Base-by-base conservation (phyloP, 1,140 invertebrate species). In the Drosophila arizonae region DNA sequence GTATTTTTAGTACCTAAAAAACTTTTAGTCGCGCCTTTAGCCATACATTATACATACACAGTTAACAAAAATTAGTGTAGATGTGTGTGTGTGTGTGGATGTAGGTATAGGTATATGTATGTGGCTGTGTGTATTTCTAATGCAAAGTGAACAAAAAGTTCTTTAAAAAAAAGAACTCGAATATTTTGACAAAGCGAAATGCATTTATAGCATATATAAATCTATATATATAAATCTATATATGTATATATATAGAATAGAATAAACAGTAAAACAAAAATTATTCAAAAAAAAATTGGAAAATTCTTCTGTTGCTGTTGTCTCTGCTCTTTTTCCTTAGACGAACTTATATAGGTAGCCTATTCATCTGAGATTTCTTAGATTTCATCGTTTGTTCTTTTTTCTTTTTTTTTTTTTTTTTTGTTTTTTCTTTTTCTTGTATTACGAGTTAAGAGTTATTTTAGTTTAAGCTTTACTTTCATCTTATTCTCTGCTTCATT, bases 301-400 rank as follows among this genome's bases (percentile, higher is more conserved):
- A 26, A 74, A 45, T 41, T 36, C 43, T 46, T 9, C 21, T 48
- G 46, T 66, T 74, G 58, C 39, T 68, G 50, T 68, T 46, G 9
- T 55, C 3, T 39, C 43, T 58, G 26, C 41, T 58, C 33, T 33
- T 41, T 55, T 28, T 73, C 45, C 79, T 88, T 88, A 82, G 55
- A 82, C 76, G 76, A 87, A 88, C 84, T 87, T 87, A 87, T 88
- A 79, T 70, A 84, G 79, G 84, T 88, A 88, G 84, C 84, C 84
- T 81, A 85, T 77, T 84, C 67, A 64, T 79, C 70, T 77, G 76
- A 72, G 79, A 70, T 77, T 68, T 77, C 39, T 66, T 71, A 33
- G 17, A 65, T 61, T 58, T 58, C 10, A 57, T 56, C 33, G 24
- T 41, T 48, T 62, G 21, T 1, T 3, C 13, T 55, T 55, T 54